phyloP scores from a whole-genome alignment of 2,888 invertebrate species.

The Drosophila sordidula region DNA sequence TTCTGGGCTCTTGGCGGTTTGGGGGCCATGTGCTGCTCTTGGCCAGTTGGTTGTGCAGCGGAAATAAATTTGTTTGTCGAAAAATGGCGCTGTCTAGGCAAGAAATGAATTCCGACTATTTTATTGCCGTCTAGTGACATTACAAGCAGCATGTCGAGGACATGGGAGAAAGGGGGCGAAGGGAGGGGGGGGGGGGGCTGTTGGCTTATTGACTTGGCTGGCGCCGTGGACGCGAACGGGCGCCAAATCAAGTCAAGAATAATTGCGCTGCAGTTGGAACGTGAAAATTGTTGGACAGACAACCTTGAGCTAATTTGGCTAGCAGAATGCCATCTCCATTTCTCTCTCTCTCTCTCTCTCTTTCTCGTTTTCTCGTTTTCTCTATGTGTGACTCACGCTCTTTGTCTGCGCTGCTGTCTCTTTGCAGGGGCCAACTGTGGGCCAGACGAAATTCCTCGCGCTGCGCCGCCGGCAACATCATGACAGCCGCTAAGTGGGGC shows the following conservation, averaged over 20 bases:
- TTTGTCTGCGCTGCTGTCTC: slow-evolving; percentile 21
- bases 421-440: slow-evolving; percentile 67
- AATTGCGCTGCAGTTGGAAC: slow-evolving; percentile 77
- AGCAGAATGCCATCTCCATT: slow-evolving; percentile 26
- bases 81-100: slow-evolving; percentile 48
- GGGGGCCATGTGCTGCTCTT: slow-evolving; percentile 1
- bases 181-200: background rate
- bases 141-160: slow-evolving; percentile 62
- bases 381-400: slow-evolving; percentile 17
- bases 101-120: slow-evolving; percentile 68
- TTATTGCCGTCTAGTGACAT: slow-evolving; percentile 75
- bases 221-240: slow-evolving; percentile 53
- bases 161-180: background rate
- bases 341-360: slow-evolving; percentile 1
- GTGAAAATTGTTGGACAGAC: slow-evolving; percentile 61
- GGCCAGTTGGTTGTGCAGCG: slow-evolving; percentile 44
- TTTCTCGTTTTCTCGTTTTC: slow-evolving; percentile 4
- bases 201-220: slow-evolving; percentile 49
- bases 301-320: slow-evolving; percentile 81
- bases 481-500: slow-evolving; percentile 80
- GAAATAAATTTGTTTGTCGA: slow-evolving; percentile 70
- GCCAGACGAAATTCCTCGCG: slow-evolving; percentile 75
- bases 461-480: slow-evolving; percentile 61
- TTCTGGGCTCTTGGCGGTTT: slow-evolving; percentile 9
- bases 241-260: slow-evolving; percentile 70